phyloP scores from a whole-genome alignment of 2,113 vertebrate genomes.

The Alces alces region DNA sequence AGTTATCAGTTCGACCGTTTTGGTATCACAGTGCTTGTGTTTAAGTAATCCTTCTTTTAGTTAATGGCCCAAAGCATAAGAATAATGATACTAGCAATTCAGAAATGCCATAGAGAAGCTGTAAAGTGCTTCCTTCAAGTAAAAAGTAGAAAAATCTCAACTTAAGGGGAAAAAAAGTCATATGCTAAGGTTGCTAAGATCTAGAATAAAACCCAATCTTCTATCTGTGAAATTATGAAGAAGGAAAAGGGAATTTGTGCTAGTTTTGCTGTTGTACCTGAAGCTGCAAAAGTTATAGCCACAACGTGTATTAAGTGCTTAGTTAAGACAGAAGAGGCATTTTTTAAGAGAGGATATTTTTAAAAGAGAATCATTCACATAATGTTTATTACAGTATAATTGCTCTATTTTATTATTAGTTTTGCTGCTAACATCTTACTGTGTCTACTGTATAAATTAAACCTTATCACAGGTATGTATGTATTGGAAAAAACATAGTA shows the following conservation, averaged over 20 bases:
- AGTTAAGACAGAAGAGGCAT: background rate
- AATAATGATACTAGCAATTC: background rate
- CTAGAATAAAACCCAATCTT: background rate
- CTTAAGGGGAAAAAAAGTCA: no score
- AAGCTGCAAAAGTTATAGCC: background rate
- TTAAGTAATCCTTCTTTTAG: background rate
- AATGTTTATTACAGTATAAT: background rate
- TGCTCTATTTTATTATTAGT: background rate
- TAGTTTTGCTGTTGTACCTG: background rate
- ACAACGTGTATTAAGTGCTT: background rate
- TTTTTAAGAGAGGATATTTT: background rate
- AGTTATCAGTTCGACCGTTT: background rate
- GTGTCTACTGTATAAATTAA: background rate
- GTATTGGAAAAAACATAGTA: background rate
- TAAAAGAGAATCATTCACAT: background rate
- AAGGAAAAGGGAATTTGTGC: background rate
- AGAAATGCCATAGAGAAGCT: background rate
- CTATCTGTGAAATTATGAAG: background rate
- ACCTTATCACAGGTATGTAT: background rate
- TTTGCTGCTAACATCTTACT: background rate
- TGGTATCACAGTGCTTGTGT: background rate
- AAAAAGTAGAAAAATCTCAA: background rate
- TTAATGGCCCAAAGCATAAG: background rate
- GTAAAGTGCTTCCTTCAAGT: background rate
- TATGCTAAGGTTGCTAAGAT: background rate